phyloP scores from a whole-genome alignment of 2,888 invertebrate species.

The Pycnomerus fuliginosus region DNA sequence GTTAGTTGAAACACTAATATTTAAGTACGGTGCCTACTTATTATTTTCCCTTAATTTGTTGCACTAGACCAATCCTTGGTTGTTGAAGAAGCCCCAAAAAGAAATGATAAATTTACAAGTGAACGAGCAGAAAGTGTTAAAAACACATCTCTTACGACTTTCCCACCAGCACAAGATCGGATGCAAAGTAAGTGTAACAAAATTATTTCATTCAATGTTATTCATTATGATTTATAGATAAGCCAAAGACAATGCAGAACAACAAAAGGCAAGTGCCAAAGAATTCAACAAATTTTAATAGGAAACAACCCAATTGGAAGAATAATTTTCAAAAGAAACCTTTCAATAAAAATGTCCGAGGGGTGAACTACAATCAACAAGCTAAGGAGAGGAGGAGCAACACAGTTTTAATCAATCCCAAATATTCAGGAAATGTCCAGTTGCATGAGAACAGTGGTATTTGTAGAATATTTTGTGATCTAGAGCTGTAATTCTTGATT shows the following conservation, averaged over 20 bases:
- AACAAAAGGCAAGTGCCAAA: not conserved
- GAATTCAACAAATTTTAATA: slow-evolving; percentile 1
- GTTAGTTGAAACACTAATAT: no score
- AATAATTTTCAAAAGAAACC: slow-evolving; percentile 4
- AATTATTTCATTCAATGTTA: not conserved
- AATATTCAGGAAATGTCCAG: slow-evolving; percentile 19
- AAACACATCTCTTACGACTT: slow-evolving; percentile 1
- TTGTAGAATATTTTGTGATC: no score
- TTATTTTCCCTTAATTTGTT: no score
- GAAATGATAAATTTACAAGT: not conserved
- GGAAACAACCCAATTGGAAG: not conserved
- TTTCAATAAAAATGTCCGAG: slow-evolving; percentile 1
- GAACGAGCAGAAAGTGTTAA: not conserved
- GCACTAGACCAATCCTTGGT: no score
- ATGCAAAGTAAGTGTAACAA: not conserved
- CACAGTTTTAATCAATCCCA: slow-evolving; percentile 26
- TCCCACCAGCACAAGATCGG: not conserved
- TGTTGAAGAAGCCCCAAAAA: no score
- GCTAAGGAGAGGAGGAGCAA: slow-evolving; percentile 10
- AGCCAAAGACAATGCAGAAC: slow-evolving; percentile 1
- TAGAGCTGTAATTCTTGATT: not conserved
- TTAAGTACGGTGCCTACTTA: no score
- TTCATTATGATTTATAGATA: slow-evolving; percentile 1
- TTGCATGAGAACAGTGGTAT: slow-evolving; percentile 16
- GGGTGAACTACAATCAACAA: no score